Evolutionary conservation across 2,113 vertebrate species (phyloP), one percentile per base, ranked within the genome.

Genomic region (Lepus timidus): DNA sequence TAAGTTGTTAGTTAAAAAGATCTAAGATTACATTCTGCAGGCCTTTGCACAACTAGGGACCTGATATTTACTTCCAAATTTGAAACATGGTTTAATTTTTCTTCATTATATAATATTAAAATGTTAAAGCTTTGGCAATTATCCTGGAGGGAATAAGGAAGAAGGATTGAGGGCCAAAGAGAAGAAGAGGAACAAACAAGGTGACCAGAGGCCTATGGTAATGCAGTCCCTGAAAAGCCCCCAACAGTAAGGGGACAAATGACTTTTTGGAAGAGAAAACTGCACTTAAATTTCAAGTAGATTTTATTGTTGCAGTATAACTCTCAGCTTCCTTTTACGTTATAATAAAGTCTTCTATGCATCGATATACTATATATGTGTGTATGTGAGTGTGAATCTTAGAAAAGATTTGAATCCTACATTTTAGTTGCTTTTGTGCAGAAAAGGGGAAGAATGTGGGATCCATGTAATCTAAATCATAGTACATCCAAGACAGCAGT

Each of bases 181-280:
- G 1, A 58, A 61, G 6, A 81, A 81, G 10, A 27, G 39, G 27
- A 76, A 85, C 39, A 49, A 55, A 27, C 33, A 79, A 19, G 20
- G 22, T 19, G 5, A 55, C 17, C 16, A 51, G 44, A 33, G 23
- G 2, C 0, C 8, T 13, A 3, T 0, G 14, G 8, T 8, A 10
- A 16, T 19, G 1, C 7, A 29, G 4, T 9, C 36, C 6, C 4
- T 3, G 11, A n/a, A 20, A 73, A 52, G 9, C 10, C 4, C 13
- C 29, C 9, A 29, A 4, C 23, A 62, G 4, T 39, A 27, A 39
- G 6, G 9, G 9, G 17, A 17, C 67, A 67, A 6, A 16, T 70
- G 51, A 49, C 11, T 20, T 79, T 88, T 74, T 62, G 61, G 19
- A 74, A 79, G 67, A 61, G 0, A 8, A 6, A 51, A 31, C 17